phyloP scores from a whole-genome alignment of 2,888 invertebrate species.

The Cataglyphis altisquamis region DNA sequence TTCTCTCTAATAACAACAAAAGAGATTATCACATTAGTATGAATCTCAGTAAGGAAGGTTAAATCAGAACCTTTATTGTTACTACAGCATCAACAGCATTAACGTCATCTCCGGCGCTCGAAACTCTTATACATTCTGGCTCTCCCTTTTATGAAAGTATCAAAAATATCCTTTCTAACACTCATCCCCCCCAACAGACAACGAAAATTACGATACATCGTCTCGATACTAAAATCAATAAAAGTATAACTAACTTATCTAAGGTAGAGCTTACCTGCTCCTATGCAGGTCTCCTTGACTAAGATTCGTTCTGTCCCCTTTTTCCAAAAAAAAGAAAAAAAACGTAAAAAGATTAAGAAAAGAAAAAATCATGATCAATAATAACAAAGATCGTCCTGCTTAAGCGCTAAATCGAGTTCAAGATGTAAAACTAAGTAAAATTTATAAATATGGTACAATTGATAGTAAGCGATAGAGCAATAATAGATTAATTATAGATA shows the following conservation, averaged over 20 bases:
- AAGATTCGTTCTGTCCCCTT: conserved; percentile 76
- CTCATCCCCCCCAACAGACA: conserved; percentile 83
- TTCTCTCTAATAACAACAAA: conserved; percentile 68
- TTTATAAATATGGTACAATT: conserved; percentile 85
- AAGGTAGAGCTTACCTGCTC: conserved; percentile 79
- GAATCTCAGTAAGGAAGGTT: conserved; percentile 78
- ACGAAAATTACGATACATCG: conserved; percentile 81
- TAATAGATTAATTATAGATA: conserved; percentile 85
- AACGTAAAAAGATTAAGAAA: conserved; percentile 35
- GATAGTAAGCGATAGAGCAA: conserved; percentile 84
- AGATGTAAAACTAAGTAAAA: conserved; percentile 85
- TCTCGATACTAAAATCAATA: conserved; percentile 82
- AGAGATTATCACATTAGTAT: conserved; percentile 74
- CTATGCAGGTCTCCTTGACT: conserved; percentile 75
- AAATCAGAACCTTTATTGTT: conserved; percentile 83
- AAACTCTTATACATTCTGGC: conserved; percentile 82
- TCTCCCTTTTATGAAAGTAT: conserved; percentile 87
- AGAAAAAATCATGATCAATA: conserved; percentile 66
- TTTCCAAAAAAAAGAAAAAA: conserved; percentile 64
- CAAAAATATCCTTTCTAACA: conserved; percentile 88
- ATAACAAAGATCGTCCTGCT: conserved; percentile 74
- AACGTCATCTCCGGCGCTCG: conserved; percentile 80
- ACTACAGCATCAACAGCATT: conserved; percentile 82
- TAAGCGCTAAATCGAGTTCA: conserved; percentile 80
- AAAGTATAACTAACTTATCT: conserved; percentile 82